These are phyloP conservation scores for Idaea straminata DNA, from an alignment of 2,888 invertebrate species.

Conservation along the genomic window DNA sequence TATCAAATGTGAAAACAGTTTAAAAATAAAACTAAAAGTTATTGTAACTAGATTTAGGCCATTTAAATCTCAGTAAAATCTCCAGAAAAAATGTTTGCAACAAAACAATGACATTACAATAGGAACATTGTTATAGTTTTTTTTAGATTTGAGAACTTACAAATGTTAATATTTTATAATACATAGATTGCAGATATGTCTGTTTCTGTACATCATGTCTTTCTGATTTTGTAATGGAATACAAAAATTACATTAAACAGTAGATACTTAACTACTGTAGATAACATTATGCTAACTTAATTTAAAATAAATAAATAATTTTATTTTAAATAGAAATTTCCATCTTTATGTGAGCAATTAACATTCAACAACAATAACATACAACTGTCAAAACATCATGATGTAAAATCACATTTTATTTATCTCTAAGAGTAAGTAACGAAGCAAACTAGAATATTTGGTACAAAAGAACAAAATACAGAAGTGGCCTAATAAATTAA, in stretches of 20 bases:
- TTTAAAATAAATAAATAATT: conserved; percentile 4
- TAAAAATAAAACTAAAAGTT: not conserved
- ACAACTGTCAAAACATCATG: not conserved
- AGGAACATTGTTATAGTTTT: conserved; percentile 12
- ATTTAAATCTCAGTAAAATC: not conserved
- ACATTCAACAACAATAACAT: conserved; percentile 3
- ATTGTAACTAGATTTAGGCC: conserved; percentile 1
- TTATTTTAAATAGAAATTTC: conserved; percentile 4
- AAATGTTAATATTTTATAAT: not conserved
- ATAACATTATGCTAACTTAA: conserved; percentile 2
- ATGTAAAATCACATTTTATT: conserved; percentile 1
- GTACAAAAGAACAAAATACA: conserved; percentile 2
- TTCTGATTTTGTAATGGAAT: not conserved
- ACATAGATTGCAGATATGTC: conserved; percentile 7
- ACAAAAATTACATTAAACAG: not conserved
- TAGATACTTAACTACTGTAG: conserved; percentile 2
- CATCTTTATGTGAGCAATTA: conserved; percentile 4
- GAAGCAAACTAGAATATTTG: conserved; percentile 4
- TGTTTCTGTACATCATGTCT: conserved; percentile 2
- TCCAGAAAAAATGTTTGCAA: conserved; percentile 3
- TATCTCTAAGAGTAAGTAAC: not conserved
- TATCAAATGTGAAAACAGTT: not conserved
- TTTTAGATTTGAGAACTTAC: conserved; percentile 6
- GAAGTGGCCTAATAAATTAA: not conserved
- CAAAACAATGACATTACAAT: conserved; percentile 8